Percentiles rank a stretch among this genome's conserved stretches.
Conservation (phyloP, 2,888 invertebrate species). For the Pyralis farinalis region DNA sequence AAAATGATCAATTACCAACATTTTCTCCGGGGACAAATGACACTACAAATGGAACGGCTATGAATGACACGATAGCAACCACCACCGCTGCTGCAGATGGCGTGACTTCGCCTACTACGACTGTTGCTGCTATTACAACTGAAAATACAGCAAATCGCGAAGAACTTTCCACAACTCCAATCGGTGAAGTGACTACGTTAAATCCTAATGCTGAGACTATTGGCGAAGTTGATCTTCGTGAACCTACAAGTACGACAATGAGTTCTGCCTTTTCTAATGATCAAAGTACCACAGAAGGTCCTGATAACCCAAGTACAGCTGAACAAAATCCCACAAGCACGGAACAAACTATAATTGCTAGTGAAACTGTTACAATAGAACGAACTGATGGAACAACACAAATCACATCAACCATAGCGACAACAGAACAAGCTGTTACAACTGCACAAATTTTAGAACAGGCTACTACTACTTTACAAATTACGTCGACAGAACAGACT, state of each 20-base stretch:
- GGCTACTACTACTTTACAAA: background rate
- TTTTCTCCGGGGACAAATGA: conserved; percentile 35
- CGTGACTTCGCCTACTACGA: conserved; percentile 10
- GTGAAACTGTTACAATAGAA: conserved; percentile 19
- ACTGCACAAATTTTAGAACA: background rate
- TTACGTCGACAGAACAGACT: background rate
- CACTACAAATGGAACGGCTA: conserved; percentile 31
- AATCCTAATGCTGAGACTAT: conserved; percentile 54
- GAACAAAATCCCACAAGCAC: conserved; percentile 4
- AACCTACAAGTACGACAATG: conserved; percentile 34
- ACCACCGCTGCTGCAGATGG: background rate
- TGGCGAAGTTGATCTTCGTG: conserved; percentile 37
- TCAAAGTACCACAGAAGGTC: conserved; percentile 28
- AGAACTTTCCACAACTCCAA: conserved; percentile 31
- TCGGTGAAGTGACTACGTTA: conserved; percentile 48
- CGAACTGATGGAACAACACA: conserved; percentile 13
- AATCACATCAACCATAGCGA: conserved; percentile 7
- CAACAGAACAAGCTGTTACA: conserved; percentile 1
- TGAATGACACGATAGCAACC: conserved; percentile 6
- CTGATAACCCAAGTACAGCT: conserved; percentile 11
- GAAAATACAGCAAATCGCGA: conserved; percentile 20
- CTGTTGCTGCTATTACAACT: conserved; percentile 11
- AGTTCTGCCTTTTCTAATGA: conserved; percentile 43
- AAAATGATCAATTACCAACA: conserved; percentile 59
- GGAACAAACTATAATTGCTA: conserved; percentile 13